Percentiles rank a stretch among this genome's conserved stretches.
Conservation (phyloP, 2,888 invertebrate species). For the Morpho deidamia region DNA sequence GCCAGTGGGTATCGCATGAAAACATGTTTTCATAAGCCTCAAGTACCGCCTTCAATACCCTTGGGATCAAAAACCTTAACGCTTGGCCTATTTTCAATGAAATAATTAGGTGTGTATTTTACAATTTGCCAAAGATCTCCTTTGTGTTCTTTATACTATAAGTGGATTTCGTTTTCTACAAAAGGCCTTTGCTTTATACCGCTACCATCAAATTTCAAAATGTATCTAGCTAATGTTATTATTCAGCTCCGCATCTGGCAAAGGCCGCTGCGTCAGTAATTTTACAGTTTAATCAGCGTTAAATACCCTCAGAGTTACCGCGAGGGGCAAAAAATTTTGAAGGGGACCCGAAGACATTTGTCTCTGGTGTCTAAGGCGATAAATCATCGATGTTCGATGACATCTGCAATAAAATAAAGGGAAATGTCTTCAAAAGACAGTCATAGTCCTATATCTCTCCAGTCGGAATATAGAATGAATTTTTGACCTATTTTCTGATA, state of each 20-base stretch:
- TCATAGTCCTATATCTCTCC: conserved; percentile 25
- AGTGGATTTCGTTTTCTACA: conserved; percentile 67
- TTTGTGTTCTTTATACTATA: conserved; percentile 66
- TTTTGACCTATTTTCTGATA: conserved; percentile 19
- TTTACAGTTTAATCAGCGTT: conserved; percentile 79
- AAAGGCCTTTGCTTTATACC: conserved; percentile 59
- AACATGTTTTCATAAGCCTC: conserved; percentile 71
- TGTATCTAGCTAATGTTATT: conserved; percentile 73
- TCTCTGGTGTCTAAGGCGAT: conserved; percentile 55
- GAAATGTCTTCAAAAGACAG: conserved; percentile 27
- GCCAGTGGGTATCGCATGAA: conserved; percentile 46
- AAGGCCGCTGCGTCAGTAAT: conserved; percentile 69
- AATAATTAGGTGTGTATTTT: conserved; percentile 76
- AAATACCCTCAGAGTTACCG: conserved; percentile 70
- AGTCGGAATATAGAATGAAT: conserved; percentile 25
- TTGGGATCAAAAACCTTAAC: conserved; percentile 51
- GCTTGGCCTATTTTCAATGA: conserved; percentile 61
- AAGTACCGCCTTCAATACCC: conserved; percentile 57
- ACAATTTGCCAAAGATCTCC: conserved; percentile 74
- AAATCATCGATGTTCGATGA: conserved; percentile 66
- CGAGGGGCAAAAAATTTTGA: conserved; percentile 42
- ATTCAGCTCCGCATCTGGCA: conserved; percentile 74
- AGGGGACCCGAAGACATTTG: conserved; percentile 45
- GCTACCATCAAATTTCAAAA: conserved; percentile 49
- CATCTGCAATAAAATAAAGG: conserved; percentile 41